Conservation (phyloP, 2,888 invertebrate species). For the Ganaspis brasiliensis region DNA sequence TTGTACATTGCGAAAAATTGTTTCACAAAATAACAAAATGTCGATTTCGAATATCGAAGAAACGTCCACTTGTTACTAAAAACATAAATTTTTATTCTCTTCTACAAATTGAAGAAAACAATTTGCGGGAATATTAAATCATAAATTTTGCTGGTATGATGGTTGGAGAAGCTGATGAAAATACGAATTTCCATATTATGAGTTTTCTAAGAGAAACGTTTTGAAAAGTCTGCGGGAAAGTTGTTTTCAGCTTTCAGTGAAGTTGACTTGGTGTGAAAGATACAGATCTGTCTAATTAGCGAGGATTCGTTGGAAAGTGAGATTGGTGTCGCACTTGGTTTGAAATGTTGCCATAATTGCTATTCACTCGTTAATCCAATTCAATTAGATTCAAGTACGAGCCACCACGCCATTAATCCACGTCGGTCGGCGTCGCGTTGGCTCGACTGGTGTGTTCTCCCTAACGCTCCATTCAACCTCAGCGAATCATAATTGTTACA, state of each 20-base stretch:
- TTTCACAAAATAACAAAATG: too few relatives aligned
- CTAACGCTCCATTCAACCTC: conserved; percentile 55
- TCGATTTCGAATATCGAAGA: too few relatives aligned
- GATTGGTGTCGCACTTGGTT: conserved; percentile 32
- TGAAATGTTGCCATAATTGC: conserved; percentile 51
- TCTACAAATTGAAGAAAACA: neutral
- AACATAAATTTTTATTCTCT: too few relatives aligned
- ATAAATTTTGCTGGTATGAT: neutral
- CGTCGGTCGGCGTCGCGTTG: conserved; percentile 47
- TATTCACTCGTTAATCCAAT: conserved; percentile 62
- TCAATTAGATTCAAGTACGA: conserved; percentile 60
- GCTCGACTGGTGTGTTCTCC: conserved; percentile 50
- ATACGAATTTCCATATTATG: neutral
- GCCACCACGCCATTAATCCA: conserved; percentile 57
- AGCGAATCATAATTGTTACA: conserved; percentile 62
- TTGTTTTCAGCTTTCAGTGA: neutral
- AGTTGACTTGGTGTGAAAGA: neutral
- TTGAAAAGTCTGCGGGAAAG: too few relatives aligned
- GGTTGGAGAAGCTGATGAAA: neutral
- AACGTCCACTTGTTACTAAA: too few relatives aligned
- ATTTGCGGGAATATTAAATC: too few relatives aligned
- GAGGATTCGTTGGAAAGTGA: conserved; percentile 32
- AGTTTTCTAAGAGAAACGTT: neutral
- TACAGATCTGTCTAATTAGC: conserved; percentile 34
- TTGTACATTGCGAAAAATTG: too few relatives aligned